Evolutionary conservation across 92 coral and sea anemone genomes (phyloP).

Genomic region (Siderastrea siderea): DNA sequence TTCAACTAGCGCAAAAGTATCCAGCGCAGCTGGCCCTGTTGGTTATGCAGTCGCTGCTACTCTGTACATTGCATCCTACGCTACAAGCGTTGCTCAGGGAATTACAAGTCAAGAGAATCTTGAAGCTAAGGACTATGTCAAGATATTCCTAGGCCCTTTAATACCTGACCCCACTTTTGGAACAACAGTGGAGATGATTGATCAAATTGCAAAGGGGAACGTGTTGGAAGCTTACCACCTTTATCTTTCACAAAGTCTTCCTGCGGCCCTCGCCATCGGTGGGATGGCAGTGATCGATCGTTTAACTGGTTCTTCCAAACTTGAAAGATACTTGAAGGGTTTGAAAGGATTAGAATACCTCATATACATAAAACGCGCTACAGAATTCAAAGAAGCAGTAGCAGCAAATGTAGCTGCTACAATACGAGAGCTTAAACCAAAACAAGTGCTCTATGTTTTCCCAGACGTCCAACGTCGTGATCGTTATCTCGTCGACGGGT

Average conservation of each 20-base stretch:
- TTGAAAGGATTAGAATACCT: neutral
- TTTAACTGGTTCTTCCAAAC: constrained; percentile 17
- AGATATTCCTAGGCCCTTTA: constrained; percentile 43
- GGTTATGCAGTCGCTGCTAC: constrained; percentile 63
- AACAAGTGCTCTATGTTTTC: constrained; percentile 13
- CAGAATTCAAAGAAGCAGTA: constrained; percentile 19
- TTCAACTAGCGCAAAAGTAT: constrained; percentile 34
- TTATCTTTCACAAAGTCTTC: constrained; percentile 18
- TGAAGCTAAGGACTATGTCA: constrained; percentile 67
- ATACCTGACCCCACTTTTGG: constrained; percentile 57
- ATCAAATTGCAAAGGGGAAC: constrained; percentile 51
- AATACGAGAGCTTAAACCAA: constrained; percentile 32
- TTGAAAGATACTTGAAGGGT: neutral
- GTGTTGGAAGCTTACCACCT: constrained; percentile 7
- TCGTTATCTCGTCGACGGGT: constrained; percentile 39
- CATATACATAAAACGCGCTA: neutral
- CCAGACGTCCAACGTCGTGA: constrained; percentile 20
- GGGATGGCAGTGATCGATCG: constrained; percentile 46
- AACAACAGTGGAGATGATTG: constrained; percentile 50
- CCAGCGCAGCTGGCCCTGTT: constrained; percentile 59
- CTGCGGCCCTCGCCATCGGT: constrained; percentile 30
- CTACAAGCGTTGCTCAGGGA: constrained; percentile 63
- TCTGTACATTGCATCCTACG: constrained; percentile 59
- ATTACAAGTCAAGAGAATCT: constrained; percentile 37
- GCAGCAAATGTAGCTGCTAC: constrained; percentile 6